A percentile compares a stretch with the other conserved stretches of the same genome.
Conservation (phyloP, 2,888 invertebrate genomes). For the Galerucella nymphaeae region DNA sequence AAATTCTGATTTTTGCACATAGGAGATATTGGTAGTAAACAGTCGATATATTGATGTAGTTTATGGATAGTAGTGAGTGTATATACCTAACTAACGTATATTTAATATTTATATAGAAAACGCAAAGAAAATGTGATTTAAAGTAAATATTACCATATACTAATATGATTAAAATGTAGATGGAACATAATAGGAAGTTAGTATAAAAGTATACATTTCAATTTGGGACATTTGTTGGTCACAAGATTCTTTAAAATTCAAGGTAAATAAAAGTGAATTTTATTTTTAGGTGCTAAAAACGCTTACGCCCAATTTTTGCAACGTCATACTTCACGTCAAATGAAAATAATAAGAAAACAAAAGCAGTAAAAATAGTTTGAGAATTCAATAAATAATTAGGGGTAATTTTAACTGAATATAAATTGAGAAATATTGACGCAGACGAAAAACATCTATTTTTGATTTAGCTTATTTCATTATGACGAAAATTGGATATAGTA, state of each 20-base stretch:
- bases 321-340: conserved; percentile 24
- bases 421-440: conserved; percentile 5
- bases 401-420: not conserved
- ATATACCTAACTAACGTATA: too few relatives aligned
- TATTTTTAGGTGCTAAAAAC: conserved; percentile 28
- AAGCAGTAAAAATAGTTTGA: conserved; percentile 12
- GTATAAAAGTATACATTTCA: not conserved
- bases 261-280: conserved; percentile 5
- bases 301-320: conserved; percentile 33
- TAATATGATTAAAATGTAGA: not conserved
- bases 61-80: not conserved
- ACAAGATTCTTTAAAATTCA: conserved; percentile 5
- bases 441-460: not conserved
- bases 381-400: not conserved
- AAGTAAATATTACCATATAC: not conserved
- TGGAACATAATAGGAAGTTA: not conserved
- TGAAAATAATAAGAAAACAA: conserved; percentile 30
- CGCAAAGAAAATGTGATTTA: not conserved
- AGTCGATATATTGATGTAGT: not conserved
- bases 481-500: not conserved
- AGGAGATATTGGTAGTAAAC: too few relatives aligned
- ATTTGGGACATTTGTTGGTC: not conserved
- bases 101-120: conserved; percentile 2
- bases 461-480: not conserved
- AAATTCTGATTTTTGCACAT: too few relatives aligned